Percentiles rank a stretch among this genome's conserved stretches.
phyloP scores from a whole-genome alignment of 2,113 vertebrate genomes.

The Canis aureus region DNA sequence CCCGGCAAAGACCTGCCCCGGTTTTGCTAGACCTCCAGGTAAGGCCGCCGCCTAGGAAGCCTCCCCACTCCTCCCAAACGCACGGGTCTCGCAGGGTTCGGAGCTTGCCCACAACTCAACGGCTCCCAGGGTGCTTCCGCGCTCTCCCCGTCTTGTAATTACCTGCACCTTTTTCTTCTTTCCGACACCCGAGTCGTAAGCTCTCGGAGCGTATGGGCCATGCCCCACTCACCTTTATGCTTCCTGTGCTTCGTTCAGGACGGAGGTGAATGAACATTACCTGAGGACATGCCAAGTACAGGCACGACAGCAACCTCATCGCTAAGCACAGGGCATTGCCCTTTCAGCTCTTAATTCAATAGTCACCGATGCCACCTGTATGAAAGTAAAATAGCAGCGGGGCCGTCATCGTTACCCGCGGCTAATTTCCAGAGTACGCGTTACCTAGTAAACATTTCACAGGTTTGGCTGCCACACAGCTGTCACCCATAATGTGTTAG shows the following conservation, averaged over 20 bases:
- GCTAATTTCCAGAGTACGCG: constrained; percentile 68
- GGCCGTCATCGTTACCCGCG: constrained; percentile 55
- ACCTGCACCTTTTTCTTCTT: not conserved
- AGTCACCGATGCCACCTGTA: not conserved
- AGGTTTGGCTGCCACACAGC: constrained; percentile 68
- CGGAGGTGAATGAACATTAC: not conserved
- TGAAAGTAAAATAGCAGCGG: constrained; percentile 59
- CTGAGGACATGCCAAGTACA: not conserved
- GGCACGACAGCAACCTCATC: not conserved
- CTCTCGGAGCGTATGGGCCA: not conserved
- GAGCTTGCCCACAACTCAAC: not conserved
- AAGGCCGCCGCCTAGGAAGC: not conserved
- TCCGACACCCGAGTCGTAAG: not conserved
- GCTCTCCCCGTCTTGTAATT: not conserved
- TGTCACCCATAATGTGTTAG: constrained; percentile 67
- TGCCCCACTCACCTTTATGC: not conserved
- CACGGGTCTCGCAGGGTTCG: not conserved
- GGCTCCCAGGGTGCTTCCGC: not conserved
- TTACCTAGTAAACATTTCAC: constrained; percentile 56
- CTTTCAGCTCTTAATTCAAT: constrained; percentile 12
- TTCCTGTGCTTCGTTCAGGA: not conserved
- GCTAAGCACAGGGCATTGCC: not conserved
- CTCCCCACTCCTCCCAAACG: not conserved
- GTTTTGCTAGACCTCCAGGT: no score
- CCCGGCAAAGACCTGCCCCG: not conserved